phyloP scores from a whole-genome alignment of 2,888 invertebrate species.

The Punctoribates punctum region DNA sequence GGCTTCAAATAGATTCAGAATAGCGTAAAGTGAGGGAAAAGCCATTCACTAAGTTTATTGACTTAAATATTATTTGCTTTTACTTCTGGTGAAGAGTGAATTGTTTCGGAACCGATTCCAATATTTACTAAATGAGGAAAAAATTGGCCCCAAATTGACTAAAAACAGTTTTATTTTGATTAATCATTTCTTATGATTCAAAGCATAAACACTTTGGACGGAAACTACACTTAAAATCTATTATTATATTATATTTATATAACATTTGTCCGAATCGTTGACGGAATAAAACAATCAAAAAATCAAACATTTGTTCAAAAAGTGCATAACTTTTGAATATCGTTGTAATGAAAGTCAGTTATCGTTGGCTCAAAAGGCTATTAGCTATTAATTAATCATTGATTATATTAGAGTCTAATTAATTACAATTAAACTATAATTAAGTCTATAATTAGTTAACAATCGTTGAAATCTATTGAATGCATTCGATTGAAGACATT shows the following conservation, averaged over 20 bases:
- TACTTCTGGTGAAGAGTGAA: too few relatives aligned
- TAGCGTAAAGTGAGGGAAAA: too few relatives aligned
- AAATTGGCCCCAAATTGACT: neutral
- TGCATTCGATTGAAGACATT: neutral
- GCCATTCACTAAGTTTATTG: too few relatives aligned
- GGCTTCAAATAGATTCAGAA: too few relatives aligned
- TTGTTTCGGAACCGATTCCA: too few relatives aligned
- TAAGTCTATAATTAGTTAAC: neutral
- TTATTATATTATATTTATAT: neutral
- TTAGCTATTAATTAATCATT: too few relatives aligned
- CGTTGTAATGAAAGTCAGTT: slow-evolving; percentile 10
- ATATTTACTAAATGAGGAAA: too few relatives aligned
- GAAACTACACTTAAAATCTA: neutral
- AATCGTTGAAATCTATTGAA: neutral
- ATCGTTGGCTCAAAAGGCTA: neutral
- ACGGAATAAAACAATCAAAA: neutral
- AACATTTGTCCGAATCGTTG: slow-evolving; percentile 18
- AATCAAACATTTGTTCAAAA: neutral
- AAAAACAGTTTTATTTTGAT: neutral
- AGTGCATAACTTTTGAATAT: slow-evolving; percentile 18
- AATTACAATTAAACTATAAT: neutral
- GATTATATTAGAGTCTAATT: neutral
- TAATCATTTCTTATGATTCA: neutral
- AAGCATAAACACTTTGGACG: neutral
- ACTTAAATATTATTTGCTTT: too few relatives aligned